Base-by-base conservation (phyloP, 2,113 vertebrate species). In the Lophotis ruficrista region DNA sequence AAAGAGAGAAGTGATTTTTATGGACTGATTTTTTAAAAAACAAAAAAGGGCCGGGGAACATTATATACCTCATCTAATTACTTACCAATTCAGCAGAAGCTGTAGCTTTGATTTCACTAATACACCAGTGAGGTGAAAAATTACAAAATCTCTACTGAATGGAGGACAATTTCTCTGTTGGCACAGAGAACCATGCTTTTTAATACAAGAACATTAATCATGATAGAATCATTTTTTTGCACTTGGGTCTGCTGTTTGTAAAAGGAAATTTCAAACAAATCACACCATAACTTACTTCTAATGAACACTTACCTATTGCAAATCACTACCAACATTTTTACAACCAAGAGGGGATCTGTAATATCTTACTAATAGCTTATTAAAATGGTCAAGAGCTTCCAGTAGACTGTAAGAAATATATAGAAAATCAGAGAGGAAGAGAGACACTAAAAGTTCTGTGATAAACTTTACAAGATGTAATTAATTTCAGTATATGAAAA, bases 41-140 rank as follows among this genome's bases (percentile, higher is more conserved):
- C 35, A 21, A 61, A 72, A 56, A 70, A 77, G 12, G 7, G 24
- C 47, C 58, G 70, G 35, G 13, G 41, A 91, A 76, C 41, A 62
- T 65, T 45, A 53, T 41, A 48, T 19, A 86, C 45, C 18, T 75
- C 4, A 3, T 87, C 47, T 69, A 38, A 79, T 89, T 90, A 86
- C 21, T 68, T 51, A 37, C n/a, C 69, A 70, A 50, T 83, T 93
- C 41, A 72, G 66, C 48, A 93, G 80, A 85, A 82, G 5, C 51
- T 66, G 64, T 54, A 69, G 51, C 31, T 90, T 92, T 94, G 48
- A 80, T 94, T 96, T 96, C 79, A 89, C 56, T 81, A 80, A 73
- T 25, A 66, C 14, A 78, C 12, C 54, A 84, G 38, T 10, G 15
- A 95, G 48, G 41, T 53, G 35, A 94, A 75, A 92, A 91, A 62